phyloP scores from a whole-genome alignment of 37 sponge, comb jelly and placozoan genomes.

The Aplysina aerophoba region DNA sequence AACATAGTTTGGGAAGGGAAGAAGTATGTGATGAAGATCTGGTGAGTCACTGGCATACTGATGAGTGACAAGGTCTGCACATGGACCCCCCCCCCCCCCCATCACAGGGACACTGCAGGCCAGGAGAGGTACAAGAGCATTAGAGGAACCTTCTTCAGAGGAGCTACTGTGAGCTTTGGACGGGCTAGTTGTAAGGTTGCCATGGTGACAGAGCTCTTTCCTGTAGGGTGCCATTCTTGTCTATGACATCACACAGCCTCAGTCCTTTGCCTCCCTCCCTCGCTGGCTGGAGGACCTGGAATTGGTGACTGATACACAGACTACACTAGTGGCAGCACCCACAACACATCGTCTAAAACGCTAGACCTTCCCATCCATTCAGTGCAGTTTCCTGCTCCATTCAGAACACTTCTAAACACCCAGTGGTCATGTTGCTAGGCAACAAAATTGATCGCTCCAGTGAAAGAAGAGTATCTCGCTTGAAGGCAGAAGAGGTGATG shows the following conservation, averaged over 20 bases:
- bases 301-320: slow-evolving; percentile 21
- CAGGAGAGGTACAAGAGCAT: slow-evolving; percentile 83
- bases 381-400: too few relatives aligned
- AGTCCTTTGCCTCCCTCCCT: slow-evolving; percentile 44
- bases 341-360: too few relatives aligned
- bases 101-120: slow-evolving; percentile 69
- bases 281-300: slow-evolving; percentile 73
- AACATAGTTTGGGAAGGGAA: slow-evolving; percentile 1
- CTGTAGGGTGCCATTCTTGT: slow-evolving; percentile 71
- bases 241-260: slow-evolving; percentile 61
- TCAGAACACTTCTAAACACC: background rate
- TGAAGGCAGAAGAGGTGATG: slow-evolving; percentile 25
- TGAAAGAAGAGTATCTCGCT: slow-evolving; percentile 3
- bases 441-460: slow-evolving; percentile 10
- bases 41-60: slow-evolving; percentile 40
- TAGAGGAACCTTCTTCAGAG: slow-evolving; percentile 76
- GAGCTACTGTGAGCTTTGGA: slow-evolving; percentile 54
- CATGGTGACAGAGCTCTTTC: background rate
- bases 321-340: too few relatives aligned
- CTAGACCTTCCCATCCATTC: too few relatives aligned
- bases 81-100: too few relatives aligned
- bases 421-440: slow-evolving; percentile 24
- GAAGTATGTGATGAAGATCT: slow-evolving; percentile 62
- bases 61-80: background rate
- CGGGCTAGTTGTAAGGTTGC: too few relatives aligned